Percentiles rank a stretch among this genome's conserved stretches.
phyloP scores from a whole-genome alignment of 1,140 invertebrate species.

The Bombus haemorrhoidalis region DNA sequence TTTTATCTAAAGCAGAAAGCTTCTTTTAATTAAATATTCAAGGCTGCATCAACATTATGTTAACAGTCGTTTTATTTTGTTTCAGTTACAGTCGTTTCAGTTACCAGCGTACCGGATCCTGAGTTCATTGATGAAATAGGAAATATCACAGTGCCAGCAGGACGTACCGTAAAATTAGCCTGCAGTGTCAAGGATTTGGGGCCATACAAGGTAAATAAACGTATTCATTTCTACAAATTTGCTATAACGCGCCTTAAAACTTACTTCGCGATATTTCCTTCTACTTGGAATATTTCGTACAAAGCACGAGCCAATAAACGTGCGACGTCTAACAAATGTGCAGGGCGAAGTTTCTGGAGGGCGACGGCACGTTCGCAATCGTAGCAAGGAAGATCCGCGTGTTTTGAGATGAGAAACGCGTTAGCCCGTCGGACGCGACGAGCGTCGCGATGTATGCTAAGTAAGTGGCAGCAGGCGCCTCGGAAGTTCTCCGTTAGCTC shows the following conservation, averaged over 20 bases:
- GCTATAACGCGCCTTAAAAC: not conserved
- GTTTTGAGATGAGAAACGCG: conserved; percentile 15
- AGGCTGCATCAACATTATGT: not conserved
- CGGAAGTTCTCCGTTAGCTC: conserved; percentile 24
- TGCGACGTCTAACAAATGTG: not conserved
- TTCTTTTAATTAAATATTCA: not conserved
- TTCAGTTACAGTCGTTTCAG: conserved; percentile 80
- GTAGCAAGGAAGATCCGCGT: not conserved
- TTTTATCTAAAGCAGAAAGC: not conserved
- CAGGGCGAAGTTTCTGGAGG: not conserved
- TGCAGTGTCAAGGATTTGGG: conserved; percentile 95
- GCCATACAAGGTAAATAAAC: conserved; percentile 87
- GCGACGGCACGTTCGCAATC: not conserved
- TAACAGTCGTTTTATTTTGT: conserved; percentile 45
- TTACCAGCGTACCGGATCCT: conserved; percentile 82
- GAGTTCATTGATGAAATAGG: conserved; percentile 86
- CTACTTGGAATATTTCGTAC: no score
- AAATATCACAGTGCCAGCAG: conserved; percentile 89
- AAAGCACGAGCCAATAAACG: not conserved
- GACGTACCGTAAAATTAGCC: conserved; percentile 92
- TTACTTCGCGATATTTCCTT: no score
- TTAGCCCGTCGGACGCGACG: not conserved
- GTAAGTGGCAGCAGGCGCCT: conserved; percentile 27
- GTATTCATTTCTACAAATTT: not conserved
- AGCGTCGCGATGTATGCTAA: conserved; percentile 14